Evolutionary conservation across 2,888 invertebrate species (phyloP), one percentile per base, ranked within the genome.

Genomic region (Drosophila picticornis): DNA sequence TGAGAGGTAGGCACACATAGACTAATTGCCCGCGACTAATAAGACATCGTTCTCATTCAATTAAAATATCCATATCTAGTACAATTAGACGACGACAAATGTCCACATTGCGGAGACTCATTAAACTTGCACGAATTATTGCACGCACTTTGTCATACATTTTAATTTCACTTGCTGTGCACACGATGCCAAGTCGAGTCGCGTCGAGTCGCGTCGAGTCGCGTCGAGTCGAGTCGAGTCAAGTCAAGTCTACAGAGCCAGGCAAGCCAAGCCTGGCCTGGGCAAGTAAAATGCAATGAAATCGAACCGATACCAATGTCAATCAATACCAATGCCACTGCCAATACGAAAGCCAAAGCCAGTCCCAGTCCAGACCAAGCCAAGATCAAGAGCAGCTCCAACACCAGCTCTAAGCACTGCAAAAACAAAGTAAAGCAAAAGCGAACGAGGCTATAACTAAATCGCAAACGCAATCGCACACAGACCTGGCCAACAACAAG

Each of bases 111-210:
- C 77, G 74, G 72, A 75, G 88, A 84, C 88, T 88, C 90, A 88
- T 88, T 90, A 88, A 88, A 88, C 87, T 91, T 90, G 92, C 86
- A 91, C 90, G 92, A 91, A 92, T 92, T 92, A 91, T 90, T 92
- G 91, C 92, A 92, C 92, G 92, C 91, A 92, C 91, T 90, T 91
- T 91, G 91, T 91, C 92, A 91, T 92, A 92, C 92, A 92, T 92
- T 92, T 92, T 91, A 92, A 92, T 92, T 92, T 92, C 91, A 90
- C 83, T 88, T 78, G 75, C 63, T 62, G 51, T 59, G 53, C 65
- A 68, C 67, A 77, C 73, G 66, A 65, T 60, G 76, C 64, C 72
- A 61, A 53, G 48, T 29, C 56, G 22, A 56, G 46, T 6, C 48
- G 11, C 27, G 52, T 25, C 36, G 43, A 43, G 11, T 43, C 43